Conservation (phyloP, 2,888 invertebrate genomes). For the Neoitamus cyanurus region DNA sequence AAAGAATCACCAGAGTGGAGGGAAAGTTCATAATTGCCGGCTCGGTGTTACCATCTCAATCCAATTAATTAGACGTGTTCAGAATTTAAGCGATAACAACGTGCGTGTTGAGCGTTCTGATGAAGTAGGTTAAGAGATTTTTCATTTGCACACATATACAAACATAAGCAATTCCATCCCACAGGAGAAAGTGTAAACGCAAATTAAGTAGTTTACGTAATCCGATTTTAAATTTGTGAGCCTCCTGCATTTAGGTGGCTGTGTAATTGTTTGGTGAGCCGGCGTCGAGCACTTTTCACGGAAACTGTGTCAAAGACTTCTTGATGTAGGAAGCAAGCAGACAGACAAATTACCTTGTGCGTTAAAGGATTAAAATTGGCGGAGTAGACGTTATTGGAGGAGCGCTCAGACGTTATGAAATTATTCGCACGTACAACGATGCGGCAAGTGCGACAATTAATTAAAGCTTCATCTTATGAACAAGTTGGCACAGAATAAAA, state of each 20-base stretch:
- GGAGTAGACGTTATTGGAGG: not conserved
- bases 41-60: constrained; percentile 15
- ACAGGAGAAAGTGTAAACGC: not conserved
- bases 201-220: not conserved
- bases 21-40: not conserved
- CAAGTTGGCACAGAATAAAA: too few species aligned
- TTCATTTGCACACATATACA: not conserved
- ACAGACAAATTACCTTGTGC: not conserved
- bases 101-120: not conserved
- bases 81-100: not conserved
- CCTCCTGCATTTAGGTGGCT: not conserved
- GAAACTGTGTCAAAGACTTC: not conserved
- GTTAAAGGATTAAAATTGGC: not conserved
- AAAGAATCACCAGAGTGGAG: not conserved
- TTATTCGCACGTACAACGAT: not conserved
- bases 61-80: constrained; percentile 11
- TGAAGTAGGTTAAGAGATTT: not conserved
- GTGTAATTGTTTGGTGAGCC: not conserved
- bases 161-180: not conserved
- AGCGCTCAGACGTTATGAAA: not conserved
- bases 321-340: not conserved
- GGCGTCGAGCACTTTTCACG: not conserved
- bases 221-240: not conserved
- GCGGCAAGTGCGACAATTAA: not conserved
- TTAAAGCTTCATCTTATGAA: too few species aligned